Evolutionary conservation across 2,888 invertebrate species (phyloP), one percentile per base, ranked within the genome.

Genomic region (Scelioninae gen. 1): DNA sequence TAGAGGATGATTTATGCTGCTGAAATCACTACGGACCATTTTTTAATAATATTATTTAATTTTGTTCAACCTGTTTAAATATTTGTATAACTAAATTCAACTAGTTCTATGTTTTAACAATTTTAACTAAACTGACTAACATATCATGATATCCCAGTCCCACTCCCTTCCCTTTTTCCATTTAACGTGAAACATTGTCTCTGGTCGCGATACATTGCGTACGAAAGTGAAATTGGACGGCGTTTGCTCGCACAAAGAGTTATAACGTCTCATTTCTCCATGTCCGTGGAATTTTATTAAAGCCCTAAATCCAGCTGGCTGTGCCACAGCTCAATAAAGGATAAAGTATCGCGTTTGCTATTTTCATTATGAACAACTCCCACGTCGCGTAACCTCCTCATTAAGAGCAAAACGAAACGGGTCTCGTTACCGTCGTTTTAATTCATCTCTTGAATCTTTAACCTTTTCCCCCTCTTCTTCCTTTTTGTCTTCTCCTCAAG

Each of bases 281-380:
- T 55, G 63, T 31, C 38, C 76, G 16, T 55, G 63, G 63, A 69
- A 76, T 77, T 72, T 80, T 83, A 79, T 79, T 78, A 83, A 78
- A 83, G 65, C 56, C 72, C 76, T 76, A 80, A 79, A 83, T 80
- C 72, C 76, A 66, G 45, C 60, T 6, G 43, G 16, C 66, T 51
- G 56, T 13, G 62, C 55, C 63, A 53, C 76, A 38, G 76, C 76
- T 80, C 80, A 80, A 83, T 83, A 83, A 80, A 83, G 77, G 77
- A 80, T 83, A 77, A 83, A 80, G 80, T 83, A 83, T 80, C 77
- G 72, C 75, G 51, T 83, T 80, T 62, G 80, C 77, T 72, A 53
- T 74, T 83, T 83, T 80, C 83, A 83, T 83, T 76, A 83, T 83
- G 77, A 76, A 80, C 76, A 68, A 83, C 72, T 79, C 79, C 80